phyloP scores from a whole-genome alignment of 2,888 invertebrate genomes.

The Brenthis hecate region DNA sequence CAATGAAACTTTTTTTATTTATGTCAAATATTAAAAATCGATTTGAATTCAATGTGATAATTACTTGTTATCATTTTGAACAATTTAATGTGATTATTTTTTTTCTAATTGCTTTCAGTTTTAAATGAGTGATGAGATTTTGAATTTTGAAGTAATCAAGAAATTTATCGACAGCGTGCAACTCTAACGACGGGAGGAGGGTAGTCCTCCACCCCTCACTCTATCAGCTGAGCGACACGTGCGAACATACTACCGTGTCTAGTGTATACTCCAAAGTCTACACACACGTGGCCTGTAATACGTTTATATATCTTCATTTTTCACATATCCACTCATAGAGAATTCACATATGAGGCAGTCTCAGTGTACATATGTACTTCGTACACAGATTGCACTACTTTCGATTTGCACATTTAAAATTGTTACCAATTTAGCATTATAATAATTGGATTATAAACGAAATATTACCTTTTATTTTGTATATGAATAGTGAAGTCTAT shows the following conservation, averaged over 20 bases:
- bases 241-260: conserved; percentile 66
- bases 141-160: neutral
- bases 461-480: no score
- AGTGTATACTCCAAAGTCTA: conserved; percentile 50
- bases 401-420: neutral
- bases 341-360: conserved; percentile 17
- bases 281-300: conserved; percentile 22
- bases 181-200: conserved; percentile 48
- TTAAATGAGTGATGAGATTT: no score
- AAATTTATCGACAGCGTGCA: conserved; percentile 15
- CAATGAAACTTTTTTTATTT: no score
- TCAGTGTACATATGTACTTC: neutral
- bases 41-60: no score
- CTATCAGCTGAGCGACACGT: conserved; percentile 80
- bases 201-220: conserved; percentile 55
- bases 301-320: conserved; percentile 11
- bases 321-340: conserved; percentile 10
- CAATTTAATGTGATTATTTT: no score
- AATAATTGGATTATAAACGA: neutral
- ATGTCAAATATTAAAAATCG: no score
- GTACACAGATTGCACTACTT: neutral
- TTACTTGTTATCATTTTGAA: no score
- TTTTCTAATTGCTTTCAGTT: no score
- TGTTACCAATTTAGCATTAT: neutral
- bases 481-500: no score